These are phyloP conservation scores for Knipowitschia caucasica DNA, from an alignment of 2,797 vertebrate genomes.

Conservation along the genomic window DNA sequence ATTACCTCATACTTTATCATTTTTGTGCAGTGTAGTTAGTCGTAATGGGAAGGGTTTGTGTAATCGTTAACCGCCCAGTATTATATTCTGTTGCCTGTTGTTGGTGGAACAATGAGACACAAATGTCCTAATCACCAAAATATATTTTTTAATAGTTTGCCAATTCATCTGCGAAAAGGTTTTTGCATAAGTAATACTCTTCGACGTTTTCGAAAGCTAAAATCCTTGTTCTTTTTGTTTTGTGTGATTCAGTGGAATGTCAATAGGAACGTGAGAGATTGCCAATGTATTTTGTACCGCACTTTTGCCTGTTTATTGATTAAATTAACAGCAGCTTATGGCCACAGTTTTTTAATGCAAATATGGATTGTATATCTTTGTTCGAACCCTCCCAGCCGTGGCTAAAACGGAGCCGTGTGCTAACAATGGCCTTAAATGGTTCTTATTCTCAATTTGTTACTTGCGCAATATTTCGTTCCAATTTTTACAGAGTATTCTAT, in stretches of 20 bases:
- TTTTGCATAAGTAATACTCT: too few species aligned
- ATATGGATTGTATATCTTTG: conserved; percentile 62
- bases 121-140: too few species aligned
- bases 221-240: neutral
- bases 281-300: conserved; percentile 67
- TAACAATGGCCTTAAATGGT: conserved; percentile 89
- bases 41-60: too few species aligned
- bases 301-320: conserved; percentile 28
- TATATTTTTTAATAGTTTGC: conserved; percentile 46
- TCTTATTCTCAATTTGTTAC: conserved; percentile 87
- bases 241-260: conserved; percentile 58
- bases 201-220: too few species aligned
- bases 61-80: too few species aligned
- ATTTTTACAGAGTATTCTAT: conserved; percentile 99
- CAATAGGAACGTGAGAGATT: conserved; percentile 51
- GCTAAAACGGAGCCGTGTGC: conserved; percentile 71
- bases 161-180: conserved; percentile 53
- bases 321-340: conserved; percentile 21
- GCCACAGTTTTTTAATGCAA: conserved; percentile 43
- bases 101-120: too few species aligned
- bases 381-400: conserved; percentile 58
- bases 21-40: too few species aligned
- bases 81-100: too few species aligned
- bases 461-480: conserved; percentile 92
- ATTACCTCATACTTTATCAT: too few species aligned